phyloP scores from a whole-genome alignment of 2,113 vertebrate species.

The Ceuthmochares aereus region DNA sequence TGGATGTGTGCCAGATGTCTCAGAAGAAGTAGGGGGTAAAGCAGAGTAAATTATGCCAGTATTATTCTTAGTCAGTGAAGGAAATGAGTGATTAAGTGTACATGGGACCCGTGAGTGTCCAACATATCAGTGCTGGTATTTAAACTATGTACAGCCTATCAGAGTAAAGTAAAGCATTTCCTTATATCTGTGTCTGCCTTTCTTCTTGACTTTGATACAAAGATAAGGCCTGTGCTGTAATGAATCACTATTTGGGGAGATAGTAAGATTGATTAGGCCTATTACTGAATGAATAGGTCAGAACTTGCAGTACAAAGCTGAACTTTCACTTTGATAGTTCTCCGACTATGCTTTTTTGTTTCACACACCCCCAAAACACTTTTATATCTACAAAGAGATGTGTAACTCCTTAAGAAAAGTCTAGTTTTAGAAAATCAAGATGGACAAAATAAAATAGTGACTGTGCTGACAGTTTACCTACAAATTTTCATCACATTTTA shows the following conservation, averaged over 20 bases:
- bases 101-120: constrained; percentile 38
- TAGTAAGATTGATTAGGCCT: constrained; percentile 51
- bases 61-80: constrained; percentile 24
- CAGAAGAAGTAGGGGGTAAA: background rate
- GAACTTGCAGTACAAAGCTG: constrained; percentile 43
- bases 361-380: background rate
- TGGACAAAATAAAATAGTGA: background rate
- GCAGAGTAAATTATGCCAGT: background rate
- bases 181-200: constrained; percentile 57
- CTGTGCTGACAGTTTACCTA: background rate
- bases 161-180: constrained; percentile 27
- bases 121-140: constrained; percentile 43
- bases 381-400: background rate
- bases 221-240: constrained; percentile 47
- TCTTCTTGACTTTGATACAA: constrained; percentile 61
- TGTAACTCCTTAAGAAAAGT: background rate
- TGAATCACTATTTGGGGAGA: background rate
- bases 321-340: constrained; percentile 20
- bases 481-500: background rate
- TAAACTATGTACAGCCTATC: constrained; percentile 40
- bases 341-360: constrained; percentile 28
- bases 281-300: constrained; percentile 34
- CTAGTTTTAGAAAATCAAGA: background rate
- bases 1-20: background rate
- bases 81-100: constrained; percentile 72